phyloP scores from a whole-genome alignment of 2,797 vertebrate species.

The Sebastes minor region DNA sequence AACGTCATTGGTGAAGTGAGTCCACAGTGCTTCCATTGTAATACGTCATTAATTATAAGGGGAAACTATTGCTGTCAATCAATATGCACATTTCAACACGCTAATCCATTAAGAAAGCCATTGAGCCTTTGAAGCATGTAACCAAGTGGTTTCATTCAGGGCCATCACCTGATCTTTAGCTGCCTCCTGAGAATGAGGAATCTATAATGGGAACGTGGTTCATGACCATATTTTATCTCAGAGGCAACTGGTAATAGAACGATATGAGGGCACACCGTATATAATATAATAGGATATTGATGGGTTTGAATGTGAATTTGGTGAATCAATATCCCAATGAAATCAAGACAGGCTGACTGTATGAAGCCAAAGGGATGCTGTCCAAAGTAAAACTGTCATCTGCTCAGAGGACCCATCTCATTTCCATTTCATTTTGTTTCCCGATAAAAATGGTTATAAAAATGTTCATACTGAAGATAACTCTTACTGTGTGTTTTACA shows the following conservation, averaged over 20 bases:
- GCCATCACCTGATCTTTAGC: constrained; percentile 8
- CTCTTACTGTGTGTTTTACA: neutral
- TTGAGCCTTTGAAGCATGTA: constrained; percentile 28
- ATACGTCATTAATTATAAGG: constrained; percentile 25
- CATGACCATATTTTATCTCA: constrained; percentile 18
- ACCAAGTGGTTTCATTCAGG: neutral
- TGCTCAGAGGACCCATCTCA: neutral
- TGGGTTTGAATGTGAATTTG: constrained; percentile 1
- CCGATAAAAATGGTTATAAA: neutral
- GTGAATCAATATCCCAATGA: constrained; percentile 13
- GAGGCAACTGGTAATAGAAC: constrained; percentile 8
- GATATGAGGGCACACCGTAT: neutral
- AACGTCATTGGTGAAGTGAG: constrained; percentile 1
- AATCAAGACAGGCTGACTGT: neutral
- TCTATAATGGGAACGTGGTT: constrained; percentile 11
- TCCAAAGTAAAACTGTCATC: constrained; percentile 17
- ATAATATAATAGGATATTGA: constrained; percentile 32
- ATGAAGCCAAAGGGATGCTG: neutral
- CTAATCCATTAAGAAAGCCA: constrained; percentile 37
- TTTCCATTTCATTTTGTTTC: neutral
- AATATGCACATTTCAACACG: constrained; percentile 38
- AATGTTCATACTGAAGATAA: neutral
- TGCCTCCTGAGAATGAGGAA: neutral
- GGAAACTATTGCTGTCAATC: constrained; percentile 26
- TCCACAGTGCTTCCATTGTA: neutral